Percentiles rank a stretch among this genome's conserved stretches.
Evolutionary conservation across 2,113 vertebrate genomes (phyloP).

Genomic region (Eubucco bourcierii): DNA sequence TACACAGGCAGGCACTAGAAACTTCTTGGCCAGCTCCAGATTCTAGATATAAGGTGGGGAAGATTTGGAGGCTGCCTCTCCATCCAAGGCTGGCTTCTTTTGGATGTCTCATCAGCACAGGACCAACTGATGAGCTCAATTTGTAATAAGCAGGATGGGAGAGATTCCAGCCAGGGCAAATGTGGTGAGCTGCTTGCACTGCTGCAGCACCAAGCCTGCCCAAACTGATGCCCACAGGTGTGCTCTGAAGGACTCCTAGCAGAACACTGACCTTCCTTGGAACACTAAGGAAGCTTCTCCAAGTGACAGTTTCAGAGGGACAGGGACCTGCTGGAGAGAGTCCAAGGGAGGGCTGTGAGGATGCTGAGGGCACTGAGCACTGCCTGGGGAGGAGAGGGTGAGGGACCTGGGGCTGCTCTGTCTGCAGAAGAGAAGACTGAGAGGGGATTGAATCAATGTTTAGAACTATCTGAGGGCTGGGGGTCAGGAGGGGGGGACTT

Average conservation of each 20-base stretch:
- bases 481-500: no score
- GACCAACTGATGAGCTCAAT: background rate
- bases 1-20: background rate
- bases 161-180: background rate
- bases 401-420: no score
- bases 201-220: background rate
- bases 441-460: no score
- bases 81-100: background rate
- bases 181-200: no score
- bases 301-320: background rate
- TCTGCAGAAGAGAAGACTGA: no score
- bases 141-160: background rate
- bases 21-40: background rate
- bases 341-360: no score
- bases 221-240: rapidly evolving
- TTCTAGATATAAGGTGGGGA: background rate
- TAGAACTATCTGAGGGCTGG: no score
- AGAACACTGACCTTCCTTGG: background rate
- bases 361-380: no score
- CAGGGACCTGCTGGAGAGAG: no score
- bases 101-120: background rate
- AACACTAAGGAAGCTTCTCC: background rate
- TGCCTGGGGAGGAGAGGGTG: no score
- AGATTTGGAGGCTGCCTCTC: background rate
- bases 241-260: background rate